Base-by-base conservation (phyloP, 2,888 invertebrate genomes). In the Drosophila kuntzei region DNA sequence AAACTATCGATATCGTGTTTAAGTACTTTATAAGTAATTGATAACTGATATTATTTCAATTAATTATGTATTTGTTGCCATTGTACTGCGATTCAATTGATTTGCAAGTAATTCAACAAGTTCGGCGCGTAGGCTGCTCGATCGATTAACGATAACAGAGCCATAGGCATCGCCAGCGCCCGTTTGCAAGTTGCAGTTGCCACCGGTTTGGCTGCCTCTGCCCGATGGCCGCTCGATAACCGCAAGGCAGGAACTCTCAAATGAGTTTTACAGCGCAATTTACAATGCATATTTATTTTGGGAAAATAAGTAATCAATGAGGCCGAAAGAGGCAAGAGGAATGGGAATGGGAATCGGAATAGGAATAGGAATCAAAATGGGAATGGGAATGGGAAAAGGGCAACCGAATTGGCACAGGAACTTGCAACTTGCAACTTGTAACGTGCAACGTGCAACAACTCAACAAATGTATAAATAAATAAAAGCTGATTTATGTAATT, bases 401-500 rank as follows among this genome's bases (percentile, higher is more conserved):
- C 49, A 50, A 47, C 36, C 57, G 58, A 49, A 58, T 27, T 49
- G 32, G 32, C 39, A 46, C 46, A 29, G 59, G 53, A 60, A 43
- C n/a, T n/a, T n/a, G n/a, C 37, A 37, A 8, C 25, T 25, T 25
- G 27, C 39, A 54, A 22, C 53, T 36, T 3, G 36, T 25, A 37
- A 36, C 43, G 20, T 36, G 37, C 36, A 64, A 32, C 43, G 14
- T 27, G 18, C 34, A 66, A 43, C 54, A 54, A 54, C 53, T 79
- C 83, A 83, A 80, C 83, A 82, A 84, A 78, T 78, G 71, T 76
- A 80, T 84, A 83, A 84, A 89, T 84, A 84, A 89, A 84, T 84
- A 84, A 84, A 84, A 87, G 89, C 88, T 85, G 89, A 89, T 89
- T 87, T 89, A 89, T 89, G 89, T 82, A 89, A 85, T 89, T 89